Conservation (phyloP, 2,113 vertebrate genomes). For the Channa maculata region DNA sequence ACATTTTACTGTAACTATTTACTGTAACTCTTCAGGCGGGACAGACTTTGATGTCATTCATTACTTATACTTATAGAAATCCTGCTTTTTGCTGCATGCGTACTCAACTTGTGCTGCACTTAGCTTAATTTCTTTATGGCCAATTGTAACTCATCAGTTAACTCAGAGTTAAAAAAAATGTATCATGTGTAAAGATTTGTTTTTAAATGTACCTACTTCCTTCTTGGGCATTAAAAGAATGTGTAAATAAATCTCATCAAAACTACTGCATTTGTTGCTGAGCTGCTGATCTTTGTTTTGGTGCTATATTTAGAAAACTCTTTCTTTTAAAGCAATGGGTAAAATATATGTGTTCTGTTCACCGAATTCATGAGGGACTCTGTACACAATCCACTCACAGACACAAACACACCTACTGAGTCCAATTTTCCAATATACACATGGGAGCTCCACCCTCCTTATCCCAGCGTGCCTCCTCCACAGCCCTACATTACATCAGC, state of each 20-base stretch:
- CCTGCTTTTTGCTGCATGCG: constrained; percentile 27
- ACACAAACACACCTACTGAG: constrained; percentile 8
- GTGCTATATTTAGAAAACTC: no score
- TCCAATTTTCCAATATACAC: constrained; percentile 12
- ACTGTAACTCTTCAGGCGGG: neutral
- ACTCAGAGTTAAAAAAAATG: constrained; percentile 34
- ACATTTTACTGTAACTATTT: neutral
- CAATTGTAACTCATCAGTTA: constrained; percentile 25
- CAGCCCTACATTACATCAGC: constrained; percentile 46
- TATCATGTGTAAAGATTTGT: constrained; percentile 23
- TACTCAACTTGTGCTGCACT: constrained; percentile 49
- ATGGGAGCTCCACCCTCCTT: constrained; percentile 17
- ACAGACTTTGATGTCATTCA: constrained; percentile 16
- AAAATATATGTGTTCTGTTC: constrained; percentile 34
- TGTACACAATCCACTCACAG: constrained; percentile 2
- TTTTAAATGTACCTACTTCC: neutral
- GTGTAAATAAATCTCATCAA: no score
- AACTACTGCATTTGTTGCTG: no score
- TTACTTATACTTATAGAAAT: constrained; percentile 24
- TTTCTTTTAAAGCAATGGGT: no score
- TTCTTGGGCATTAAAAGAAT: no score
- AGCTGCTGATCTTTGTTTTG: no score
- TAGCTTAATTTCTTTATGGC: constrained; percentile 6
- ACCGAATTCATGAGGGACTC: constrained; percentile 33
- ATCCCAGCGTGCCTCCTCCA: constrained; percentile 21